Conservation (phyloP, 2,113 vertebrate species). For the Peromyscus leucopus region DNA sequence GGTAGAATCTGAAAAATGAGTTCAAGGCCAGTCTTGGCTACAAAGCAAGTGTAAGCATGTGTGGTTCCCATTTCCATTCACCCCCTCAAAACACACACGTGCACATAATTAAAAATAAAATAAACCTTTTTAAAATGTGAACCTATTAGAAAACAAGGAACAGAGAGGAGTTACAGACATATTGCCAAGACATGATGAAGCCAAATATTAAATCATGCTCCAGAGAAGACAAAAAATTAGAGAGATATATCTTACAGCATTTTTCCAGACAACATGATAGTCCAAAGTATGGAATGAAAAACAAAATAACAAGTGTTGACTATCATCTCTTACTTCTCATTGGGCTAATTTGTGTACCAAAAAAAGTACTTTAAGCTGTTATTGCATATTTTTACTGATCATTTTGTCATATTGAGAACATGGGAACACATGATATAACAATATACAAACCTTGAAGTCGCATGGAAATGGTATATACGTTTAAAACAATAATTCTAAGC, state of each 20-base stretch:
- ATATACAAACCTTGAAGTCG: background rate
- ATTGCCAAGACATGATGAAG: background rate
- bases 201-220: conserved; percentile 20
- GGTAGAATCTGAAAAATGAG: background rate
- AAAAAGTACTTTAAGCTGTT: conserved; percentile 10
- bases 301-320: background rate
- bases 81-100: background rate
- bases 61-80: background rate
- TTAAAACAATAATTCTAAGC: background rate
- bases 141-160: background rate
- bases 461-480: background rate
- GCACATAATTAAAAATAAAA: background rate
- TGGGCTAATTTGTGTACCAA: background rate
- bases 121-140: background rate
- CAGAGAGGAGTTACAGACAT: background rate
- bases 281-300: background rate
- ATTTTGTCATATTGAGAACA: conserved; percentile 12
- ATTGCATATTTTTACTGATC: conserved; percentile 38
- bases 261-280: background rate
- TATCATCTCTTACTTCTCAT: background rate
- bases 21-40: background rate
- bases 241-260: background rate
- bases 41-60: too few relatives aligned
- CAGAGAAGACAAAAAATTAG: background rate
- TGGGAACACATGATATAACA: background rate